Conservation (phyloP, 2,113 vertebrate species). For the Sitta europaea region DNA sequence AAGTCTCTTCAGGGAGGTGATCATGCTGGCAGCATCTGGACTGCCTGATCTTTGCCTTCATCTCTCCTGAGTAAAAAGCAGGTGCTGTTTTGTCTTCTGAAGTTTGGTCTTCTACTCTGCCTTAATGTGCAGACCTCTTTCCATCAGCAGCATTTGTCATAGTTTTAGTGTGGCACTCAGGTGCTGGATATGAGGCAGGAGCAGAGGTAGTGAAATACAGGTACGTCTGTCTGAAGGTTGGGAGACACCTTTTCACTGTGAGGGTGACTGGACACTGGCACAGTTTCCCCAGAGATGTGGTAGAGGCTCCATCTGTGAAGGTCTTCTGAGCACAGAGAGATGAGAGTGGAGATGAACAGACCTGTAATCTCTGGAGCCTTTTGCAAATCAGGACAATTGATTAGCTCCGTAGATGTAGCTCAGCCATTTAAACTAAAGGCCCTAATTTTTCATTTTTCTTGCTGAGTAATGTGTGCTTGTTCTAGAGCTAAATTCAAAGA, state of each 20-base stretch:
- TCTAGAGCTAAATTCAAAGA: neutral
- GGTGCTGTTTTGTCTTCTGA: neutral
- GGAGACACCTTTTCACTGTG: neutral
- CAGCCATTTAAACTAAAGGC: neutral
- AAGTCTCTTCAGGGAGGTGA: neutral
- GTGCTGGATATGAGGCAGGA: neutral
- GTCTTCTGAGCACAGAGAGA: neutral
- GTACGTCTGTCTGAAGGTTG: fast-evolving
- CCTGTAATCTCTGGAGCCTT: neutral
- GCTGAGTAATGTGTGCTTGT: neutral
- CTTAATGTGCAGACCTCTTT: neutral
- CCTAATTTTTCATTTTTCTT: neutral
- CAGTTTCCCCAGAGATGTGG: neutral
- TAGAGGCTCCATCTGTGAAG: neutral
- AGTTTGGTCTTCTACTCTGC: neutral
- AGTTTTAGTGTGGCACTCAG: neutral
- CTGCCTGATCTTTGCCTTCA: neutral
- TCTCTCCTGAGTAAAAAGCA: neutral
- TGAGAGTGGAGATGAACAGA: neutral
- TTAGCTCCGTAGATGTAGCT: neutral
- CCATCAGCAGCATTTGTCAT: neutral
- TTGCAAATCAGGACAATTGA: neutral
- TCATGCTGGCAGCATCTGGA: neutral
- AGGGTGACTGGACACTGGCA: neutral
- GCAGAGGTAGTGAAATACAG: neutral